Evolutionary conservation across 2,888 invertebrate genomes (phyloP).

Genomic region (Drosophila mimica): DNA sequence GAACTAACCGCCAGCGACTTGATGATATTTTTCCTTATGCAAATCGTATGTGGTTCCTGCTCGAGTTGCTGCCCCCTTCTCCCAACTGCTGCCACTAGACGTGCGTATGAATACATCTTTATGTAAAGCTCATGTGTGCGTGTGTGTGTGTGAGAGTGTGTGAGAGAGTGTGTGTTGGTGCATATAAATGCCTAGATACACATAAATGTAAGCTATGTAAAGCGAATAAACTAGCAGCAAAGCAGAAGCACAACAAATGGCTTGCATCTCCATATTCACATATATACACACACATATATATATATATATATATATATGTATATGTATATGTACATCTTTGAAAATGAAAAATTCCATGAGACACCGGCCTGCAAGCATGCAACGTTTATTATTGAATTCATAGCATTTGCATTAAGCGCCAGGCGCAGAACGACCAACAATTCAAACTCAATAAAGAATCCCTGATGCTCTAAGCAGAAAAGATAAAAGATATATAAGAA

Average conservation of each 20-base stretch:
- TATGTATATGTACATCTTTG: conserved; percentile 13
- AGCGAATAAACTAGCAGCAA: conserved; percentile 48
- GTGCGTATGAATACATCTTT: conserved; percentile 72
- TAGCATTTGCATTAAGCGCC: conserved; percentile 22
- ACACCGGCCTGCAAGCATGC: conserved; percentile 48
- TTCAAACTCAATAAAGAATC: conserved; percentile 13
- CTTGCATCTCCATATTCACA: conserved; percentile 20
- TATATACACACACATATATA: neutral
- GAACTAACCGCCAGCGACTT: conserved; percentile 59
- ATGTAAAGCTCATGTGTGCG: conserved; percentile 21
- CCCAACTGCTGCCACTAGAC: conserved; percentile 57
- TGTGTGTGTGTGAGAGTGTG: neutral
- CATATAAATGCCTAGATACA: conserved; percentile 12
- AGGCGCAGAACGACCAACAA: conserved; percentile 4
- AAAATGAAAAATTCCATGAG: conserved; percentile 73
- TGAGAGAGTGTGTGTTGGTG: neutral
- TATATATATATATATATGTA: neutral
- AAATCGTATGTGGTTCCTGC: conserved; percentile 71
- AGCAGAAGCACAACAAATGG: conserved; percentile 39
- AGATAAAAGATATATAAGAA: neutral
- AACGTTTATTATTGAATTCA: conserved; percentile 61
- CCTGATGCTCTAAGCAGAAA: conserved; percentile 1
- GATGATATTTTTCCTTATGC: conserved; percentile 72
- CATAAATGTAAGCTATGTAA: conserved; percentile 48
- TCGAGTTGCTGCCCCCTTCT: conserved; percentile 46